Conservation (phyloP, 2,797 vertebrate genomes). For the Iguana delicatissima region DNA sequence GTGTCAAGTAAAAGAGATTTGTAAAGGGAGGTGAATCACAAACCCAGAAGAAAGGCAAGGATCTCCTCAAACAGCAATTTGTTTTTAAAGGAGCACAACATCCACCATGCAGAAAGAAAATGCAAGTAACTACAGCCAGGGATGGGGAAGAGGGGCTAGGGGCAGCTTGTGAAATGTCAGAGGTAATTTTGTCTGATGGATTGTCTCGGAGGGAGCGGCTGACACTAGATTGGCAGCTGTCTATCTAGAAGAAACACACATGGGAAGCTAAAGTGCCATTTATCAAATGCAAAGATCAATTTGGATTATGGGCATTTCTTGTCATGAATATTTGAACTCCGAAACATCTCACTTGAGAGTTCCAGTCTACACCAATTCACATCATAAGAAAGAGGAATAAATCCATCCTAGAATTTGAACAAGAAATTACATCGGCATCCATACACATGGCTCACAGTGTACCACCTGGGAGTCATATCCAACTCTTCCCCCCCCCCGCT, state of each 20-base stretch:
- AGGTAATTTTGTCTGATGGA: not conserved
- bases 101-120: not conserved
- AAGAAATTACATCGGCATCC: not conserved
- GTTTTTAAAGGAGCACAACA: not conserved
- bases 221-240: slow-evolving; percentile 25
- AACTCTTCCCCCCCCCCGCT: not conserved
- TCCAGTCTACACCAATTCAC: not conserved
- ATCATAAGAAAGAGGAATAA: not conserved
- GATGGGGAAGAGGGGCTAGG: fast-evolving
- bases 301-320: slow-evolving; percentile 22
- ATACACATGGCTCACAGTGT: not conserved
- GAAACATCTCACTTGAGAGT: not conserved
- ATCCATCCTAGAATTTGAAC: not conserved
- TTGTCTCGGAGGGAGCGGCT: not conserved
- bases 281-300: not conserved
- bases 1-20: not conserved
- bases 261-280: slow-evolving; percentile 12
- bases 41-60: not conserved
- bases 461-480: not conserved
- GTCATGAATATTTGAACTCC: slow-evolving; percentile 5
- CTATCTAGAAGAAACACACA: not conserved
- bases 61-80: not conserved
- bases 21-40: not conserved
- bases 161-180: not conserved
- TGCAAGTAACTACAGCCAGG: not conserved